Evolutionary conservation across 2,797 vertebrate species (phyloP).

Genomic region (Typhlichthys subterraneus): DNA sequence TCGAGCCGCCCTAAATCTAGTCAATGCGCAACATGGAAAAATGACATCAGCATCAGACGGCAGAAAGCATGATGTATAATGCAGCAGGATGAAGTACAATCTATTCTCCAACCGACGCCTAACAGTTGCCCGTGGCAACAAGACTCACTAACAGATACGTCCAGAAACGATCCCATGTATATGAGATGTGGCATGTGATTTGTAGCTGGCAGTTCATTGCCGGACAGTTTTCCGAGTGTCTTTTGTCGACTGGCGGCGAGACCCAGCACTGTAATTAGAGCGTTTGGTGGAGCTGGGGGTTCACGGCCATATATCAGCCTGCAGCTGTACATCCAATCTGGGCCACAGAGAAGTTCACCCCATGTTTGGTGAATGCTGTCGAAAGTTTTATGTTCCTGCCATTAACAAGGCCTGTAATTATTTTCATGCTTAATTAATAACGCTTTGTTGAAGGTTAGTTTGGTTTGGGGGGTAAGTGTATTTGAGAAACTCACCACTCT

Average conservation of each 20-base stretch:
- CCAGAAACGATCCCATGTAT: slow-evolving; percentile 40
- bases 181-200: slow-evolving; percentile 61
- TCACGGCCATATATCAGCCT: slow-evolving; percentile 75
- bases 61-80: no score
- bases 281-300: slow-evolving; percentile 61
- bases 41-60: no score
- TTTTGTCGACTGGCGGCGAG: slow-evolving; percentile 65
- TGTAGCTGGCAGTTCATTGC: slow-evolving; percentile 56
- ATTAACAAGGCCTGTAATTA: slow-evolving; percentile 76
- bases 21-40: no score
- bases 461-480: no score
- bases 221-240: slow-evolving; percentile 63
- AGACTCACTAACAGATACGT: slow-evolving; percentile 46
- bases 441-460: slow-evolving; percentile 27
- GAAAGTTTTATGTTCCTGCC: slow-evolving; percentile 73
- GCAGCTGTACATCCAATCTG: slow-evolving; percentile 67
- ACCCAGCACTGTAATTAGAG: slow-evolving; percentile 77
- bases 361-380: slow-evolving; percentile 73
- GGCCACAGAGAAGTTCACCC: slow-evolving; percentile 48
- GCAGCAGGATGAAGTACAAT: not conserved
- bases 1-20: no score
- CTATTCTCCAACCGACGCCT: slow-evolving; percentile 28
- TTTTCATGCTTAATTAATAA: slow-evolving; percentile 74
- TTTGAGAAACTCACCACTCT: no score
- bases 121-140: slow-evolving; percentile 22